Base-by-base conservation (phyloP, 2,797 vertebrate species). In the Myotis myotis region DNA sequence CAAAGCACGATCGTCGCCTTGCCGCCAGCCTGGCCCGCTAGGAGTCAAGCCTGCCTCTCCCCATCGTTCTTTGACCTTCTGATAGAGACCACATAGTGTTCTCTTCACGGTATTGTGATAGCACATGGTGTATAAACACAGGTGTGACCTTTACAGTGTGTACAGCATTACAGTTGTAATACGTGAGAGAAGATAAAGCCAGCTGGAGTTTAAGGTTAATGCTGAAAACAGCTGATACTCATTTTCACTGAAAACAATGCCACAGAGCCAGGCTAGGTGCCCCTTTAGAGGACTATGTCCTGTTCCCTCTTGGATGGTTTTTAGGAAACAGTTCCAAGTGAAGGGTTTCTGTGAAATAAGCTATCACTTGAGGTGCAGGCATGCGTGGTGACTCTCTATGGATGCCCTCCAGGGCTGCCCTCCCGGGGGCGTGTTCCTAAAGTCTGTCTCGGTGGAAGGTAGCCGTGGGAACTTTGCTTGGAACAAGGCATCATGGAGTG, bases 171-270 rank as follows among this genome's bases (percentile, higher is more conserved):
- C 57, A 70, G 8, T 92, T 92, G 28, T 57, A 83, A 62, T 44
- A 94, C 94, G 89, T 44, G 55, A 38, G n/a, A 94, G 95, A 87
- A 74, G 95, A 84, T 53, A 81, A 97, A 97, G 81, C 90, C 91
- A 88, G 96, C 95, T 84, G 87, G 95, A 92, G 96, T 93, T 96
- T 93, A 96, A 88, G 57, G 79, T 30, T 89, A 82, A 88, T 93
- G 41, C 85, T 53, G 55, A 68, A 96, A 94, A 1, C 79, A 94
- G 60, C 83, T 22, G 70, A 74, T 49, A 68, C 47, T 55, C 15
- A n/a, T 89, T 87, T 75, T 72, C 38, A 68, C 79, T 84, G 92
- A 74, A 95, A 93, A 79, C 75, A 30, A 20, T 13, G 33, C 70
- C 22, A 30, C 72, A 22, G 82, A 75, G 44, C 51, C 57, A 36